Evolutionary conservation across 2,797 vertebrate species (phyloP), one percentile per base, ranked within the genome.

Genomic region (Gymnothorax javanicus): DNA sequence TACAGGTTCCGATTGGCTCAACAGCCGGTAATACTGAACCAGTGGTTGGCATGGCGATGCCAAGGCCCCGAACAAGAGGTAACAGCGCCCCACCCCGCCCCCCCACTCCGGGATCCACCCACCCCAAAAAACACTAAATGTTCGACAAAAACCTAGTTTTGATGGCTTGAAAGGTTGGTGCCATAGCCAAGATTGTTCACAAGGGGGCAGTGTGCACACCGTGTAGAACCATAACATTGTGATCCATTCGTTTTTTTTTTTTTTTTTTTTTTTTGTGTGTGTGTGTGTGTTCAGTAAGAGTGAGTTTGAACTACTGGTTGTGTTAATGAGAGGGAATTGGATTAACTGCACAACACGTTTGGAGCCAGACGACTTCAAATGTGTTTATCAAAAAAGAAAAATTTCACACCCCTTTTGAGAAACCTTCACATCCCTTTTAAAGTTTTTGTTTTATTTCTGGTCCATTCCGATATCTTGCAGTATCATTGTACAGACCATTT

Each of bases 21-120:
- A 43, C 71, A 75, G 71, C 71, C 71, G 71, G 71, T 75, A 75
- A 75, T 13, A 75, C 71, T 75, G 71, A 75, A 75, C 71, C 71
- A 33, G 71, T 43, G 27, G 71, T 75, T 75, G 71, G 33, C 71
- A 15, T 75, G 71, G 71, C 71, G 71, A 75, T 75, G 25, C 71
- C 71, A 75, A 75, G 71, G 71, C 71, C 71, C 71, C 71, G 71
- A 27, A 75, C 71, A 43, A 75, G 33, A 75, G 71, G 71, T 75
- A 75, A 75, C 71, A 75, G 33, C 71, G 71, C 71, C 71, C 71
- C 64, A 23, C 64, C 64, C 33, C 33, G 33, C 60, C 64, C 64
- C 64, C 64, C 71, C 71, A 50, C 17, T 17, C 27, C 27, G 71
- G 71, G 71, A 75, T 43, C 43, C 71, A 75, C 71, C 71, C 27